These are phyloP conservation scores for Rhyzopertha dominica DNA, from an alignment of 1,140 invertebrate species.

Conservation along the genomic window DNA sequence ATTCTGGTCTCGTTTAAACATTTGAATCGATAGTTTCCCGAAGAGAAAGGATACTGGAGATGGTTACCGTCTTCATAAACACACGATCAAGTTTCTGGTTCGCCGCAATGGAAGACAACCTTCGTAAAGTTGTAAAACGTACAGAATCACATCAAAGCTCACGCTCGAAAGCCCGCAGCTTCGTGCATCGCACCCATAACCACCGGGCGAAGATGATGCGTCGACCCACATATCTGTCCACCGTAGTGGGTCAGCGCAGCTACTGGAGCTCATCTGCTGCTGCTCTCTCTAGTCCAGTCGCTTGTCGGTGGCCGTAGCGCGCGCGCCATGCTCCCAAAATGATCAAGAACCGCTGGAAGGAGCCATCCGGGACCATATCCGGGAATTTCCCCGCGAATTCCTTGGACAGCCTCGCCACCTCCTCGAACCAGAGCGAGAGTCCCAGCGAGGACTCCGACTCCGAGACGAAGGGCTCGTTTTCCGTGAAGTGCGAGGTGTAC, in stretches of 20 bases:
- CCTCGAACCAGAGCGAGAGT: slow-evolving; percentile 51
- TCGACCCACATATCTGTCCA: slow-evolving; percentile 26
- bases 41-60: too few relatives aligned
- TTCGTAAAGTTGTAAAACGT: too few relatives aligned
- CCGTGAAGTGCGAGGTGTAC: slow-evolving; percentile 40
- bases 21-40: too few relatives aligned
- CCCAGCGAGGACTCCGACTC: slow-evolving; percentile 52
- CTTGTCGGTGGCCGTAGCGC: slow-evolving; percentile 13
- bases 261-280: slow-evolving; percentile 41
- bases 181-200: too few relatives aligned
- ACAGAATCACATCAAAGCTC: too few relatives aligned
- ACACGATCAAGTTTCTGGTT: too few relatives aligned
- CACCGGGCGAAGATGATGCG: too few relatives aligned
- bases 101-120: too few relatives aligned
- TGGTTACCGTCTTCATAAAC: too few relatives aligned
- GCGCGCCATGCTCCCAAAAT: too few relatives aligned
- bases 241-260: slow-evolving; percentile 38
- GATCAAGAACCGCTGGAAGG: slow-evolving; percentile 19
- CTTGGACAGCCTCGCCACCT: slow-evolving; percentile 60
- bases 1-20: too few relatives aligned
- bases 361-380: slow-evolving; percentile 14
- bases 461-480: slow-evolving; percentile 46
- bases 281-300: slow-evolving; percentile 11
- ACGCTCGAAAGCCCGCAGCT: too few relatives aligned
- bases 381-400: slow-evolving; percentile 46